Evolutionary conservation across 2,888 invertebrate species (phyloP).

Genomic region (Limnephilus marmoratus): DNA sequence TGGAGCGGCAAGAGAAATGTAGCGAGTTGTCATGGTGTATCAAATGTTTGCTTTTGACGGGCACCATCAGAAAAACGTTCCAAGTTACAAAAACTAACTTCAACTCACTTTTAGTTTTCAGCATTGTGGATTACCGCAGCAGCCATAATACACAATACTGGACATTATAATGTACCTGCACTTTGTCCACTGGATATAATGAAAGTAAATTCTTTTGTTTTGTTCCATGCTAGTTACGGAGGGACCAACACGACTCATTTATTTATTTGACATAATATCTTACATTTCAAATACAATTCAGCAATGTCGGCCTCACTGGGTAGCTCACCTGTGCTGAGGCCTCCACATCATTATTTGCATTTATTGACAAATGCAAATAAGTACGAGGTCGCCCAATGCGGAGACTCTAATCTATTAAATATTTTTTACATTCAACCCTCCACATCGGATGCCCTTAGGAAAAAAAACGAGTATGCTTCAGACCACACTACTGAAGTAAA

Average conservation of each 20-base stretch:
- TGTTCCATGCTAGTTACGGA: not conserved
- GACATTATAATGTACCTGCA: not conserved
- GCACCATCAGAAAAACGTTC: not conserved
- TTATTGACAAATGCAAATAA: not conserved
- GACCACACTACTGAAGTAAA: no score
- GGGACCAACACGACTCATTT: not conserved
- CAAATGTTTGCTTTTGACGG: constrained; percentile 18
- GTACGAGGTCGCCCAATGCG: not conserved
- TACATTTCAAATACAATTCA: no score
- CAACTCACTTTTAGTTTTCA: not conserved
- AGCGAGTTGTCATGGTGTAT: not conserved
- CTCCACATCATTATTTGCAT: no score
- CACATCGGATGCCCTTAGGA: no score
- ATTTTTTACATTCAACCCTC: no score
- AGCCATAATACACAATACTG: not conserved
- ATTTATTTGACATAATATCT: no score
- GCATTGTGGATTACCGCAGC: not conserved
- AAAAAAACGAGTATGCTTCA: no score
- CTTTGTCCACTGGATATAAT: not conserved
- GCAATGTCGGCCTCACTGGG: no score
- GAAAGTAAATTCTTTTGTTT: not conserved
- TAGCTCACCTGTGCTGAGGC: no score
- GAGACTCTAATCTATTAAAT: not conserved
- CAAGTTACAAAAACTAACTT: not conserved
- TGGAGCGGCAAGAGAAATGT: constrained; percentile 8